Conservation (phyloP, 2,888 invertebrate species). For the Chymomyza fuscimana region DNA sequence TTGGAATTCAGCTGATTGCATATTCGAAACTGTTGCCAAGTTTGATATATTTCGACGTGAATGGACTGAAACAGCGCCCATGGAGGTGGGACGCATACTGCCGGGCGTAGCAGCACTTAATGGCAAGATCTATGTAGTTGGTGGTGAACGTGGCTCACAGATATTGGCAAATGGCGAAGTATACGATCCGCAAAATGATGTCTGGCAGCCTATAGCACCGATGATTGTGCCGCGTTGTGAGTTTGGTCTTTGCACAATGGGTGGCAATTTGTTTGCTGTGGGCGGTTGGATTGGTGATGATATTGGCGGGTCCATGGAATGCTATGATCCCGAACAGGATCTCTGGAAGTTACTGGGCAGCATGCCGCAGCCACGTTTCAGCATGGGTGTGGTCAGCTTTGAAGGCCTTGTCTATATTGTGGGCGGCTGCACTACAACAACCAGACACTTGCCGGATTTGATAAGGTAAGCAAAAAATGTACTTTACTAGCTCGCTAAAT, state of each 20-base stretch:
- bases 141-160: constrained; percentile 94
- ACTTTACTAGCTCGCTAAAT: not conserved
- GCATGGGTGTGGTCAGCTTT: constrained; percentile 92
- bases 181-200: constrained; percentile 86
- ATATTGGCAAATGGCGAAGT: constrained; percentile 93
- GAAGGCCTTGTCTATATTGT: constrained; percentile 88
- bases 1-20: constrained; percentile 90
- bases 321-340: constrained; percentile 89
- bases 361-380: constrained; percentile 91
- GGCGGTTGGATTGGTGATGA: constrained; percentile 97
- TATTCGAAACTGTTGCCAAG: constrained; percentile 90
- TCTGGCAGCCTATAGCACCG: constrained; percentile 84
- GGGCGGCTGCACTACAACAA: constrained; percentile 91
- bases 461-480: constrained; percentile 78
- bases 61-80: constrained; percentile 90
- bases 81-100: constrained; percentile 91
- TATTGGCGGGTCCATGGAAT: constrained; percentile 92
- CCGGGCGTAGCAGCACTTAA: constrained; percentile 92
- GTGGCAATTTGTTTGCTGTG: constrained; percentile 91
- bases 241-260: constrained; percentile 91
- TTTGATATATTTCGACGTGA: constrained; percentile 85
- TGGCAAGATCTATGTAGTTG: constrained; percentile 93
- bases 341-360: constrained; percentile 89
- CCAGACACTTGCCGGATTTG: constrained; percentile 89
- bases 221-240: constrained; percentile 94